Percentiles rank a stretch among this genome's conserved stretches.
phyloP scores from a whole-genome alignment of 2,888 invertebrate genomes.

The Stenurella melanura region DNA sequence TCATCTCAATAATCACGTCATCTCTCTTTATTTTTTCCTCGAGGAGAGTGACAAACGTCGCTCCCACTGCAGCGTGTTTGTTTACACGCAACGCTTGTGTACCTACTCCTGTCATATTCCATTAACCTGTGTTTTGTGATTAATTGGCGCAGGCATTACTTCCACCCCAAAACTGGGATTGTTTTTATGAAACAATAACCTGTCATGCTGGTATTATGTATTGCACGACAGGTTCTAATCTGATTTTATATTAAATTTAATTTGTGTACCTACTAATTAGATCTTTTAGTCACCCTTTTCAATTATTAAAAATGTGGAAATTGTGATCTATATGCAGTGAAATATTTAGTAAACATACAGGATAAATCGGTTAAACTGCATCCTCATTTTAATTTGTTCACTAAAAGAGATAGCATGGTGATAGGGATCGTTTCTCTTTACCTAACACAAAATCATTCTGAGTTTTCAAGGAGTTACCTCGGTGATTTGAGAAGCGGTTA shows the following conservation, averaged over 20 bases:
- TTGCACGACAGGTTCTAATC: slow-evolving; percentile 8
- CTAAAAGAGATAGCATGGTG: not conserved
- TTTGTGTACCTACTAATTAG: slow-evolving; percentile 7
- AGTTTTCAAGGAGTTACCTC: too few species aligned
- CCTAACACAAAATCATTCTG: too few species aligned
- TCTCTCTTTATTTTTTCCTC: not conserved
- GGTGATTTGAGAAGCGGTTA: too few species aligned
- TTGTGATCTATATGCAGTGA: not conserved
- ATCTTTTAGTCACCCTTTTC: not conserved
- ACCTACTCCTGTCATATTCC: slow-evolving; percentile 26
- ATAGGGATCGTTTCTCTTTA: too few species aligned
- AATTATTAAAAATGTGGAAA: not conserved
- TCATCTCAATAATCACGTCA: slow-evolving; percentile 4
- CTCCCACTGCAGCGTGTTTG: not conserved
- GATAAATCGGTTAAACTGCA: not conserved
- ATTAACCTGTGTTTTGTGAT: slow-evolving; percentile 31
- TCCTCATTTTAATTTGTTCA: not conserved
- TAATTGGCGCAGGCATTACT: slow-evolving; percentile 10
- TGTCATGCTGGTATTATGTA: slow-evolving; percentile 29
- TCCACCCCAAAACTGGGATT: slow-evolving; percentile 26
- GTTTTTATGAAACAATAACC: slow-evolving; percentile 33
- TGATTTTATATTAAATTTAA: slow-evolving; percentile 25
- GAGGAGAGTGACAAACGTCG: slow-evolving; percentile 1
- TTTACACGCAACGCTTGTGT: not conserved
- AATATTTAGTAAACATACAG: not conserved